Percentiles rank a stretch among this genome's conserved stretches.
phyloP scores from a whole-genome alignment of 2,797 vertebrate genomes.

The Pristis pectinata region DNA sequence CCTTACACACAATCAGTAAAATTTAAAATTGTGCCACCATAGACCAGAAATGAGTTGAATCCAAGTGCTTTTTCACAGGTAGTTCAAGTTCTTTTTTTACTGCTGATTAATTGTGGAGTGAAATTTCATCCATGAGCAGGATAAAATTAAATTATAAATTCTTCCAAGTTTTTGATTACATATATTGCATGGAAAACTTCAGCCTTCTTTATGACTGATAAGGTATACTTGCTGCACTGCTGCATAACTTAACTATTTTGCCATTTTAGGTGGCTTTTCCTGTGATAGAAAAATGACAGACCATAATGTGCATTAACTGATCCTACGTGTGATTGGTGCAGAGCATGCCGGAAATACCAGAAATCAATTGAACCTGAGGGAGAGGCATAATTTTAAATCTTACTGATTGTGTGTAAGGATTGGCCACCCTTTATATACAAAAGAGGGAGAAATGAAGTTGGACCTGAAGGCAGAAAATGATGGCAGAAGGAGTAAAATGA shows the following conservation, averaged over 20 bases:
- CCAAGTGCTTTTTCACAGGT: too few relatives aligned
- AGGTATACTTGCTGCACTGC: not conserved
- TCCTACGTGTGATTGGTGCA: not conserved
- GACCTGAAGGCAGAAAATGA: not conserved
- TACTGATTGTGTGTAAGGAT: not conserved
- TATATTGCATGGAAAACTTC: not conserved
- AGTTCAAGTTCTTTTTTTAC: not conserved
- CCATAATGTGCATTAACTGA: not conserved
- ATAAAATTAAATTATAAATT: not conserved
- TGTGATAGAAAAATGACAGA: not conserved
- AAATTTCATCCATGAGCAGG: not conserved
- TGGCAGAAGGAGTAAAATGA: not conserved
- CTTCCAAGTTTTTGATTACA: not conserved
- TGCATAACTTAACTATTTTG: not conserved
- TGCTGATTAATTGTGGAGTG: not conserved
- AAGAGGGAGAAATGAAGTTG: not conserved
- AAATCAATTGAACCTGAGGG: not conserved
- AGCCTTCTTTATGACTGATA: not conserved
- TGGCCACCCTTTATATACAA: not conserved
- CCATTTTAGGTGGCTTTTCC: not conserved
- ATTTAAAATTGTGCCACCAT: not conserved
- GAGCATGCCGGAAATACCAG: not conserved
- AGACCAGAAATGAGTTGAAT: not conserved
- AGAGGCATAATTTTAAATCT: not conserved
- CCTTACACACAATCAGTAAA: not conserved